phyloP scores from a whole-genome alignment of 2,113 vertebrate genomes.

The Crypturellus undulatus region DNA sequence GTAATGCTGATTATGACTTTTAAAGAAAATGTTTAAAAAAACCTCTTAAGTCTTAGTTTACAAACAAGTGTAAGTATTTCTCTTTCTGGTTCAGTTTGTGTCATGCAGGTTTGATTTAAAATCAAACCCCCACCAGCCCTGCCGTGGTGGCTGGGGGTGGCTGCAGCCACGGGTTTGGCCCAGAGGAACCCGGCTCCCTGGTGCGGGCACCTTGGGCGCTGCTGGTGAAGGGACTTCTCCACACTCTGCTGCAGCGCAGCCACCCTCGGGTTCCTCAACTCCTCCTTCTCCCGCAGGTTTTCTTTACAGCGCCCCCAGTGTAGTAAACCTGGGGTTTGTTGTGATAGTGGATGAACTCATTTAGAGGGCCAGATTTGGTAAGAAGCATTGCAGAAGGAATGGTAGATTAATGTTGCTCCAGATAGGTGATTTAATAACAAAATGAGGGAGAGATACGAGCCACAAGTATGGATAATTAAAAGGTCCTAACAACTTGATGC shows the following conservation, averaged over 20 bases:
- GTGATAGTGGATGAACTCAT: background rate
- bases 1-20: background rate
- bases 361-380: background rate
- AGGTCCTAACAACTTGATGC: background rate
- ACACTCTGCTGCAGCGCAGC: background rate
- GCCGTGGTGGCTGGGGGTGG: too few relatives aligned
- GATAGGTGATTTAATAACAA: background rate
- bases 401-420: background rate
- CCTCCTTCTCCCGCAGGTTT: background rate
- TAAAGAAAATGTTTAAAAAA: background rate
- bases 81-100: background rate
- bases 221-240: background rate
- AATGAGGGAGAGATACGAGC: background rate
- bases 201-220: background rate
- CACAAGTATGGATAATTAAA: background rate
- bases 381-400: background rate
- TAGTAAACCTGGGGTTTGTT: background rate
- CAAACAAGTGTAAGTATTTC: background rate
- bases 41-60: background rate
- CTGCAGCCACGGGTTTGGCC: too few relatives aligned
- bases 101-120: too few relatives aligned
- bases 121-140: too few relatives aligned
- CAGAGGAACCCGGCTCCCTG: too few relatives aligned
- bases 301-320: background rate
- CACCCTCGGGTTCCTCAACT: fast-evolving